Evolutionary conservation across 2,113 vertebrate species (phyloP), one percentile per base, ranked within the genome.

Genomic region (Isurus oxyrinchus): DNA sequence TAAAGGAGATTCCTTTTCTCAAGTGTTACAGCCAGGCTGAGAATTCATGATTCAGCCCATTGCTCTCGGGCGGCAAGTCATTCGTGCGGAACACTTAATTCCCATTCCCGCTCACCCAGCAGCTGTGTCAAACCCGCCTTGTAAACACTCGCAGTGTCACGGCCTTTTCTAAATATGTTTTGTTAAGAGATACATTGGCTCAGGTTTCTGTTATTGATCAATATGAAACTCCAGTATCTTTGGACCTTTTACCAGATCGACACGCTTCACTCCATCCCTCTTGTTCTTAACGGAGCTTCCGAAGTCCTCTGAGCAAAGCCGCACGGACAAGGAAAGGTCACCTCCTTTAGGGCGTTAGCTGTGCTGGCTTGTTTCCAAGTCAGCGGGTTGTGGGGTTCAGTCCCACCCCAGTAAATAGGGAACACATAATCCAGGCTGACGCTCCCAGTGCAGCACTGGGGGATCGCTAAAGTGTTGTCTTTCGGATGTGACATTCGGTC

Each of bases 31-130:
- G 5, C 14, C 31, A 61, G 88, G 57, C 31, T 44, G 59, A 40
- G 90, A 72, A 94, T 95, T 8, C 66, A 72, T 49, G 94, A 95
- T 23, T 95, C 94, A 95, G 63, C 44, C 49, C 53, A 57, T 57
- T 90, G 10, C 8, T 13, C 25, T 90, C 11, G 27, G 31, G 25
- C 13, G 87, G 2, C 10, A 57, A 57, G 87, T 90, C 44, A 16
- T 31, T 49, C 31, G 44, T 16, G 25, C 8, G 14, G 11, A 67
- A 94, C 66, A 95, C 23, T 72, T 95, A 8, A 69, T 53, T 49
- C 63, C 44, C 53, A 8, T 69, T 53, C 66, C 0, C 5, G 5
- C 5, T 14, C n/a, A 40, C n/a, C 79, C 16, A 49, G 90, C 93
- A 67, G 19, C 19, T n/a, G 31, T 19, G 31, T 5, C 23, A 69